These are phyloP conservation scores for Troides oblongomaculatus DNA, from an alignment of 2,888 invertebrate species.

Conservation along the genomic window DNA sequence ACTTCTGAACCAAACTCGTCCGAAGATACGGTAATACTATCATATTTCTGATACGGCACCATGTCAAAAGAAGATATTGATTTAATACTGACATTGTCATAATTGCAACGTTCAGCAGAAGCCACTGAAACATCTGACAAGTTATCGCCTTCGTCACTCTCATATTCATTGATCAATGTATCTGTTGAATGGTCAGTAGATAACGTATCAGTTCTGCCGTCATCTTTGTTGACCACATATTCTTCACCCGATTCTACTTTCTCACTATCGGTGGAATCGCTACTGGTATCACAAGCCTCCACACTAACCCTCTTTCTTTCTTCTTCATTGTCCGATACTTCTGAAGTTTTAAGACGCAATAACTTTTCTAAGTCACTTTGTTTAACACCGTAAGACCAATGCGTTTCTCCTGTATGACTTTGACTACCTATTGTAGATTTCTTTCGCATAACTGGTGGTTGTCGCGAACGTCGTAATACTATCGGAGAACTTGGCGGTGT, in stretches of 20 bases:
- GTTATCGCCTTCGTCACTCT: conserved; percentile 64
- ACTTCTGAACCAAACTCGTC: conserved; percentile 77
- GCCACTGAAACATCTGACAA: conserved; percentile 58
- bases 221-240: conserved; percentile 61
- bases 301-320: conserved; percentile 45
- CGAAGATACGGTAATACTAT: conserved; percentile 75
- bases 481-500: conserved; percentile 66
- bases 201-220: conserved; percentile 61
- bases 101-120: conserved; percentile 66
- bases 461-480: conserved; percentile 60
- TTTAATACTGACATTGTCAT: conserved; percentile 76
- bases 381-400: conserved; percentile 74
- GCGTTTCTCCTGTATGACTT: conserved; percentile 58
- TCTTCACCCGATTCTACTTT: conserved; percentile 58
- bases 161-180: conserved; percentile 70
- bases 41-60: conserved; percentile 75
- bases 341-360: conserved; percentile 66
- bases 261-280: conserved; percentile 58
- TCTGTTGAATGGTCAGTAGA: conserved; percentile 74
- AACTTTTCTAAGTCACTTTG: conserved; percentile 72
- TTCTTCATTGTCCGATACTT: conserved; percentile 66
- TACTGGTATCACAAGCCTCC: conserved; percentile 45
- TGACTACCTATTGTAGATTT: conserved; percentile 62
- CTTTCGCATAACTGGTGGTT: conserved; percentile 70
- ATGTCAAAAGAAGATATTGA: conserved; percentile 75